Base-by-base conservation (phyloP, 2,888 invertebrate species). In the Orchesella flavescens region DNA sequence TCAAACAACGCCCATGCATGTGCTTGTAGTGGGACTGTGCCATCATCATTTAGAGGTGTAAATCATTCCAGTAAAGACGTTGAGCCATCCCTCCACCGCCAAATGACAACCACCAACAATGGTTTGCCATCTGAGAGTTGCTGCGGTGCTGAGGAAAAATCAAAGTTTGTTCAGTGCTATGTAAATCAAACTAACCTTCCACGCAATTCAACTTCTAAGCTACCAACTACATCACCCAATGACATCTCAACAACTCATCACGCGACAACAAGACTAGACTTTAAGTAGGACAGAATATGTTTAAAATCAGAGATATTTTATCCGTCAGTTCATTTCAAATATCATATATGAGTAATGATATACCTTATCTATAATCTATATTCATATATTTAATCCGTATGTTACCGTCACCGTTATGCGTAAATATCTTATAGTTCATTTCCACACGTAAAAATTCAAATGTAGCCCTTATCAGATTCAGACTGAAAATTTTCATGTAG, bases 401-500 rank as follows among this genome's bases (percentile, higher is more conserved):
- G 82, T 83, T 83, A 83, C 83, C 82, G 82, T 82, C 57, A 59
- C 71, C 63, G 73, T 80, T 34, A 7, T 34, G 34, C 34, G 34
- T 34, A 34, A n/a, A n/a, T 34, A 34, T 34, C 34, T 34, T 65
- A 80, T 80, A 80, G 80, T 80, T 73, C 73, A 57, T 72, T 73
- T 73, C 59, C 73, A 79, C 55, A 53, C 15, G 46, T 71, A 46
- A 44, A 68, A 77, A 44, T 44, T 43, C 17, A 66, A 55, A 53
- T 66, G 80, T 73, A 80, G 73, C 17, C 66, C n/a, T 66, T 73
- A 80, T 80, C 80, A 80, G 73, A 73, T 73, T 80, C 80, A 80
- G 80, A 80, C 80, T 80, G 80, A 79, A 73, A 78, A 80, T 74
- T 46, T 74, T 57, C 57, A 71, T 43, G 69, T 75, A 69, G 49